Evolutionary conservation across 2,888 invertebrate species (phyloP).

Genomic region (Drosophila trichaetosa): DNA sequence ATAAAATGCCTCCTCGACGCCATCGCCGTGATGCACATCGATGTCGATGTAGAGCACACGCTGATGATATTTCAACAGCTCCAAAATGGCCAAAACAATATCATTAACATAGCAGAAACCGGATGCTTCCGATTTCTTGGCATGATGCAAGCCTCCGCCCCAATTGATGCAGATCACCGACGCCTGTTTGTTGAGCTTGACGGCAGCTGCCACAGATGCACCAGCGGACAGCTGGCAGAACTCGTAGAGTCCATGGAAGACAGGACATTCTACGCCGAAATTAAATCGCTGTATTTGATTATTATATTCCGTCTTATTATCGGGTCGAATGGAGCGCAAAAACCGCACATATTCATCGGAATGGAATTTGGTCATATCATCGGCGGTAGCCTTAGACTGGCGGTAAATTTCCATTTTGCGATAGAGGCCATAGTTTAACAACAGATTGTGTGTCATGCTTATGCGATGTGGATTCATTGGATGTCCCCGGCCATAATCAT

Average conservation of each 20-base stretch:
- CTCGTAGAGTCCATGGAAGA: conserved; percentile 99
- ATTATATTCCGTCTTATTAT: conserved; percentile 99
- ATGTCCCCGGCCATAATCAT: conserved; percentile 99
- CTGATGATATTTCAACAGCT: conserved; percentile 98
- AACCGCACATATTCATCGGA: conserved; percentile 99
- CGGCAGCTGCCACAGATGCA: conserved; percentile 99
- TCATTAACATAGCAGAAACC: conserved; percentile 99
- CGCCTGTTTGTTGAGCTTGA: conserved; percentile 98
- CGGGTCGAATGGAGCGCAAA: conserved; percentile 97
- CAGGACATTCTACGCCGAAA: conserved; percentile 99
- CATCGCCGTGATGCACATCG: conserved; percentile 99
- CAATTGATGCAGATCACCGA: conserved; percentile 99
- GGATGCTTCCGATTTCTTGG: conserved; percentile 99
- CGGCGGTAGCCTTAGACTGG: conserved; percentile 99
- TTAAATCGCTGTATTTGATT: conserved; percentile 99
- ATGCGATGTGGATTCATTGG: conserved; percentile 99
- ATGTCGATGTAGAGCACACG: conserved; percentile 99
- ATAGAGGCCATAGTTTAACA: conserved; percentile 99
- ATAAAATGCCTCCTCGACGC: conserved; percentile 99
- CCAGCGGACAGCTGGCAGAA: conserved; percentile 99
- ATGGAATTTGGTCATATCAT: conserved; percentile 99
- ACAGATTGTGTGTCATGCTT: conserved; percentile 99
- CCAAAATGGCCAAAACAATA: conserved; percentile 98
- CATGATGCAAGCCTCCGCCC: conserved; percentile 99
- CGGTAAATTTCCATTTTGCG: conserved; percentile 99